A percentile compares a stretch with the other conserved stretches of the same genome.
Evolutionary conservation across 2,888 invertebrate species (phyloP).

Genomic region (Resseliella maxima): DNA sequence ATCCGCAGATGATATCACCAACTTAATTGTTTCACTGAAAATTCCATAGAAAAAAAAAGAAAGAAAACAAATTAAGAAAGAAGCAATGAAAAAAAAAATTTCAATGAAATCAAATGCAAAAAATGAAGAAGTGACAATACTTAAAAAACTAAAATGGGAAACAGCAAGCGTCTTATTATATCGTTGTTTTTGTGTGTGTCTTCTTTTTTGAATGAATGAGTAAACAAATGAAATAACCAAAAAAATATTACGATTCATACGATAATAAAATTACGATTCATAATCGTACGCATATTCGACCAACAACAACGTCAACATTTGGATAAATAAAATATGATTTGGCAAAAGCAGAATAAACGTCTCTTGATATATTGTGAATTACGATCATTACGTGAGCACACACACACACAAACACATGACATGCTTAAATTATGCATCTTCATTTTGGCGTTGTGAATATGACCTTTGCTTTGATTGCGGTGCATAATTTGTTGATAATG

Average conservation of each 20-base stretch:
- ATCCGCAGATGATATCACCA: not conserved
- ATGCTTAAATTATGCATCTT: slow-evolving; percentile 32
- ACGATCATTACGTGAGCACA: not conserved
- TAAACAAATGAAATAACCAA: not conserved
- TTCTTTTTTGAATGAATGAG: not conserved
- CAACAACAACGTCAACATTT: too few relatives aligned
- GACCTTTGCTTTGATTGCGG: slow-evolving; percentile 13
- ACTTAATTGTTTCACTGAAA: not conserved
- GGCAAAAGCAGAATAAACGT: not conserved
- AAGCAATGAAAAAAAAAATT: not conserved
- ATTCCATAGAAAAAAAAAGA: not conserved
- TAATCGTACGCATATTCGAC: slow-evolving; percentile 17
- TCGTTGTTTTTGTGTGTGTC: not conserved
- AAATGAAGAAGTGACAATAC: not conserved
- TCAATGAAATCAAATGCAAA: slow-evolving; percentile 20
- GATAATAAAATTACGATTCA: too few relatives aligned
- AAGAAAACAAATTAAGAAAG: not conserved
- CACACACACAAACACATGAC: too few relatives aligned
- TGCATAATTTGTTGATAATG: not conserved
- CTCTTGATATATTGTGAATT: not conserved
- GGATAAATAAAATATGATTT: too few relatives aligned
- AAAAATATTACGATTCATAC: not conserved
- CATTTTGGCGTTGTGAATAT: not conserved
- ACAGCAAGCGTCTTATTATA: not conserved
- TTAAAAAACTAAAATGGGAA: not conserved